These are phyloP conservation scores for Anser cygnoides DNA, from an alignment of 2,113 vertebrate species.

Conservation along the genomic window DNA sequence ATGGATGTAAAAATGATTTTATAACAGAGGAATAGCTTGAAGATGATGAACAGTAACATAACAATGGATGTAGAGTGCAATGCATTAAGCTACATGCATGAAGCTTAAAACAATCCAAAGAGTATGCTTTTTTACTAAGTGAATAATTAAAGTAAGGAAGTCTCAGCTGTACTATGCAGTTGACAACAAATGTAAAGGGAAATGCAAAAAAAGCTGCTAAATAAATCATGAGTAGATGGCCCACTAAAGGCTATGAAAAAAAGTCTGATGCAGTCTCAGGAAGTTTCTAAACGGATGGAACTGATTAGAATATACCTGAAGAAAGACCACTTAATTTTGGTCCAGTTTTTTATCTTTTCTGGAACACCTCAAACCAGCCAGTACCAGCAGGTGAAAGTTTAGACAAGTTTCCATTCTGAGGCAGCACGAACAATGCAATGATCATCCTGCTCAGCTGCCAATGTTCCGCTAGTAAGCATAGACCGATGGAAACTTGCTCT, in stretches of 20 bases:
- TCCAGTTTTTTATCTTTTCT: not conserved
- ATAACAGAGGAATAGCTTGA: too few relatives aligned
- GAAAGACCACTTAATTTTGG: not conserved
- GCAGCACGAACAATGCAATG: not conserved
- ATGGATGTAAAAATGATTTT: too few relatives aligned
- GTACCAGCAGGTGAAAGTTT: not conserved
- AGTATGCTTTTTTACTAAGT: not conserved
- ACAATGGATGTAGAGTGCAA: not conserved
- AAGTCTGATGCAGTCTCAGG: not conserved
- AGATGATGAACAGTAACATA: not conserved
- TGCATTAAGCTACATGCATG: not conserved
- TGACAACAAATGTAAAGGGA: not conserved
- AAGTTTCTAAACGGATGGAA: not conserved
- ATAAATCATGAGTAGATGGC: not conserved
- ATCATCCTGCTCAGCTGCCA: not conserved
- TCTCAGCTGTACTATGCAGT: not conserved
- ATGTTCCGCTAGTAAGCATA: accelerated
- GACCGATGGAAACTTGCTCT: not conserved
- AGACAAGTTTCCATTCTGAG: not conserved
- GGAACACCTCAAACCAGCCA: not conserved
- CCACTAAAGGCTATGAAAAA: not conserved
- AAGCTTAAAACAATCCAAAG: not conserved
- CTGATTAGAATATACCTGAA: not conserved
- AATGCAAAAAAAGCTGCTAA: not conserved
- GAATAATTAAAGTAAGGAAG: not conserved